Base-by-base conservation (phyloP, 2,113 vertebrate genomes). In the Sebastes schlegelii region DNA sequence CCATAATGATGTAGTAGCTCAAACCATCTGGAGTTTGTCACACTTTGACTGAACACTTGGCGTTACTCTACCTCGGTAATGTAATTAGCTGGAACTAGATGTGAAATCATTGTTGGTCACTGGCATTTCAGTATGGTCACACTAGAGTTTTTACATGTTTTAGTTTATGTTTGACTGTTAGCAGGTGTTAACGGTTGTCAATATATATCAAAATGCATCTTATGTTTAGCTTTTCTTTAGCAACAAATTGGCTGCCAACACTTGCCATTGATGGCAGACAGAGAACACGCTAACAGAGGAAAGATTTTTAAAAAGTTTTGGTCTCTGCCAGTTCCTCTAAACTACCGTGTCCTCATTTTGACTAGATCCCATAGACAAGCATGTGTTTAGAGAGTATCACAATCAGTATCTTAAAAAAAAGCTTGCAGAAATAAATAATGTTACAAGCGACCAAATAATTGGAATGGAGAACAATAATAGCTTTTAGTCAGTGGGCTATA, bases 1-100 rank as follows among this genome's bases (percentile, higher is more conserved):
- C 51, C 34, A 60, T 71, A 71, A 82, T 55, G 40, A 75, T 65
- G 79, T 68, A 57, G 67, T 71, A 81, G 71, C 40, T 68, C 6
- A 52, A 85, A 71, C 86, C 80, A 82, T 86, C 74, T 91, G 86
- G 70, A 74, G 65, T 21, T 72, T 83, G 70, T 63, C 12, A 23
- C 16, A 55, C 0, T 9, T 16, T 55, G 57, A 74, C 43, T 61
- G 49, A 52, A 79, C 21, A 69, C 8, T 52, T 63, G 69, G 78
- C 5, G 13, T 49, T 51, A 2, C 58, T 74, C 45, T 46, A 79
- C 23, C 26, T 65, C 7, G 0, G 64, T 63, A 6, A 14, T 63
- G 49, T 23, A 58, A 83, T 83, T 51, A 66, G 40, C 71, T 40
- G 9, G 54, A 46, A 8, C 19, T 11, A 11, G 34, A 71, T 64